Conservation (phyloP, 2,888 invertebrate species). For the Steinernema scapterisci region DNA sequence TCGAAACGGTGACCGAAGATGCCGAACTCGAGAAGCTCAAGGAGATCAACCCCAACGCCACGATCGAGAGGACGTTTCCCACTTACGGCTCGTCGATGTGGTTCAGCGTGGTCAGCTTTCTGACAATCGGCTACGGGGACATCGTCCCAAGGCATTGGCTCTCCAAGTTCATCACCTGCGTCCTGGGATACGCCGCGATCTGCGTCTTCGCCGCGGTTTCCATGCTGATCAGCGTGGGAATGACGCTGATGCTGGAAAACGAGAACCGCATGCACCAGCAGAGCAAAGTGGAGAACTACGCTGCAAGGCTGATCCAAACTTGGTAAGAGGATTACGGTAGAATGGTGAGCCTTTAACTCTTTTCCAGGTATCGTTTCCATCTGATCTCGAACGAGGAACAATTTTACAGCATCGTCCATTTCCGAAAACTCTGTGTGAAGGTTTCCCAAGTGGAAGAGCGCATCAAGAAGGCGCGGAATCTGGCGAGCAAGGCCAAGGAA, state of each 20-base stretch:
- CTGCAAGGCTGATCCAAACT: slow-evolving; percentile 56
- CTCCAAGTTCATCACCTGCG: slow-evolving; percentile 57
- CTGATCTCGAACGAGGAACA: slow-evolving; percentile 35
- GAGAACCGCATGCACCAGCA: slow-evolving; percentile 53
- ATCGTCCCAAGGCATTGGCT: slow-evolving; percentile 54
- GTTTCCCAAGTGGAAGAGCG: slow-evolving; percentile 54
- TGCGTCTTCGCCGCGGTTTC: slow-evolving; percentile 57
- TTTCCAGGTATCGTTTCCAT: slow-evolving; percentile 41
- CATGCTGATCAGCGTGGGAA: slow-evolving; percentile 59
- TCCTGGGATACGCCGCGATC: slow-evolving; percentile 54
- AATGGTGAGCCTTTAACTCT: background rate
- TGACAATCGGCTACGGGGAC: slow-evolving; percentile 59
- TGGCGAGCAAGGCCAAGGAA: slow-evolving; percentile 47
- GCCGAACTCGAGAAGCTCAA: slow-evolving; percentile 3
- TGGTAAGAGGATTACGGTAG: slow-evolving; percentile 45
- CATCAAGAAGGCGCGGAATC: slow-evolving; percentile 46
- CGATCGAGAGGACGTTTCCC: slow-evolving; percentile 38
- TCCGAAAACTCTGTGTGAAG: slow-evolving; percentile 53
- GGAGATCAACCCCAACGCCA: background rate
- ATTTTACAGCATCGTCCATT: slow-evolving; percentile 32
- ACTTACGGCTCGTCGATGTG: slow-evolving; percentile 58
- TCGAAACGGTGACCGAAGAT: slow-evolving; percentile 40
- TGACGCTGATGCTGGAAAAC: slow-evolving; percentile 60
- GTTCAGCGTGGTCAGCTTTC: slow-evolving; percentile 57
- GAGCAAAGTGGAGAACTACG: slow-evolving; percentile 49